Conservation (phyloP, 2,113 vertebrate species). For the Rhagologus leucostigma region DNA sequence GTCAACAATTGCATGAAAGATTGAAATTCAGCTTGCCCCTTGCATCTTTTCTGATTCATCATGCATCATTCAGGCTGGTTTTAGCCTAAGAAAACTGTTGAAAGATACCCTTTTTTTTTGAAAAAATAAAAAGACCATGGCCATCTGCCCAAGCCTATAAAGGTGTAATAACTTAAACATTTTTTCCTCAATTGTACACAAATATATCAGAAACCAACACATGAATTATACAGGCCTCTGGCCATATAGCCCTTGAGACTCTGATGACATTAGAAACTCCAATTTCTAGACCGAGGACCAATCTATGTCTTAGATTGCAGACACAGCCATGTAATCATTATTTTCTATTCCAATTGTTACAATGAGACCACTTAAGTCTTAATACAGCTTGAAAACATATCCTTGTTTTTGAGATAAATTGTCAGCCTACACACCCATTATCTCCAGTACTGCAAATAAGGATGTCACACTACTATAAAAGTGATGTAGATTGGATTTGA, state of each 20-base stretch:
- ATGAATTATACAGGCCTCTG: background rate
- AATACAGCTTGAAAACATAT: background rate
- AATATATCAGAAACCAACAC: fast-evolving
- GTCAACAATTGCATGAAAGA: background rate
- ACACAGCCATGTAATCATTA: background rate
- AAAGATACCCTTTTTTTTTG: background rate
- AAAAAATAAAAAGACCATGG: background rate
- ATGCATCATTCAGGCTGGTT: background rate
- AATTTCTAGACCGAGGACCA: background rate
- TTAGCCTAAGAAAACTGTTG: background rate
- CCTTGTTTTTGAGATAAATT: background rate
- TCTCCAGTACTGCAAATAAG: background rate
- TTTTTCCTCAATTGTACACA: background rate
- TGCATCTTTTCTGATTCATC: background rate
- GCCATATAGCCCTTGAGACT: background rate
- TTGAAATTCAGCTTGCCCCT: background rate
- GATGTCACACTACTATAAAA: background rate
- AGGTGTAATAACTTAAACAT: fast-evolving
- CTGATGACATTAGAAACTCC: background rate
- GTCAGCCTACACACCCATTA: fast-evolving
- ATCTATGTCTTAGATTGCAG: background rate
- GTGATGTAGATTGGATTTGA: background rate
- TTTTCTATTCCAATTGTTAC: background rate
- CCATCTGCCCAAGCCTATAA: background rate
- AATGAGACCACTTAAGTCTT: background rate